Evolutionary conservation across 2,113 vertebrate species (phyloP).

Genomic region (Sisor rabdophorus): DNA sequence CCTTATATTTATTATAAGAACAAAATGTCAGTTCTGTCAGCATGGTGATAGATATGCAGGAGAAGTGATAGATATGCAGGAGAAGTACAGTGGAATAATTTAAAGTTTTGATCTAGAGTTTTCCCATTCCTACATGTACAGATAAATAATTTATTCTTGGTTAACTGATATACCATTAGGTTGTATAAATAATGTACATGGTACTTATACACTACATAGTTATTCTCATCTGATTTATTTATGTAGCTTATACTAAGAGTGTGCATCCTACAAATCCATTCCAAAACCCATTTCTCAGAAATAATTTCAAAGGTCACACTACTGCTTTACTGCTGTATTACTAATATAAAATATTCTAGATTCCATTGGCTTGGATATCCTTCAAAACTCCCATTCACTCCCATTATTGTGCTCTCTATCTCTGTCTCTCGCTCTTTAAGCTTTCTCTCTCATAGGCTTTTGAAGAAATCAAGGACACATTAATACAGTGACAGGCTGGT

Average conservation of each 20-base stretch:
- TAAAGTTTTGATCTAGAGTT: too few species aligned
- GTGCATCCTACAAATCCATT: background rate
- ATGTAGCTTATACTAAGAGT: background rate
- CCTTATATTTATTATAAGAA: too few species aligned
- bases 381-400: background rate
- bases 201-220: background rate
- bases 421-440: too few species aligned
- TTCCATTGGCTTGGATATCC: conserved; percentile 22
- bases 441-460: background rate
- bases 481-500: conserved; percentile 42
- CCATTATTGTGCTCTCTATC: too few species aligned
- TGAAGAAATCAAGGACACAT: conserved; percentile 17
- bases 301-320: conserved; percentile 19
- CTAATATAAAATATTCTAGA: conserved; percentile 47
- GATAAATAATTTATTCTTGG: too few species aligned
- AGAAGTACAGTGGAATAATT: too few species aligned
- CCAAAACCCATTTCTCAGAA: background rate
- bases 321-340: conserved; percentile 44
- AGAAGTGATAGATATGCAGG: background rate
- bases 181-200: background rate
- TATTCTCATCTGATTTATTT: background rate
- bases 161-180: too few species aligned
- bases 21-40: background rate
- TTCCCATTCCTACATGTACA: too few species aligned
- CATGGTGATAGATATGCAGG: too few species aligned